A percentile compares a stretch with the other conserved stretches of the same genome.
These are phyloP conservation scores for Lampropteryx suffumata DNA, from an alignment of 2,888 invertebrate genomes.

Conservation along the genomic window DNA sequence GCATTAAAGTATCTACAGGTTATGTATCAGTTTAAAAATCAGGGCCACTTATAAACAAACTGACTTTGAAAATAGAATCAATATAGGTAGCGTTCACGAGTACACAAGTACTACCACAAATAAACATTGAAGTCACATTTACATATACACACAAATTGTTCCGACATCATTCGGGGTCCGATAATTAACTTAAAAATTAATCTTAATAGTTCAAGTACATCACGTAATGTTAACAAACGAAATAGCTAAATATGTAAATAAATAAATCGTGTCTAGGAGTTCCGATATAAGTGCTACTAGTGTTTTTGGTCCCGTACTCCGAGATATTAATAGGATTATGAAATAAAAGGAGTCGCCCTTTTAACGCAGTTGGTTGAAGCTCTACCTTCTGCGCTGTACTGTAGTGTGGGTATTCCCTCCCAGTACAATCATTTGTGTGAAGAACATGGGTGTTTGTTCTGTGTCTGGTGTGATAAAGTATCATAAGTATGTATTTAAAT, in stretches of 20 bases:
- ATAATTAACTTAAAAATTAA: slow-evolving; percentile 16
- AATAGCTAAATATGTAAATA: slow-evolving; percentile 7
- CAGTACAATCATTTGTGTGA: no score
- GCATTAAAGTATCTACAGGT: background rate
- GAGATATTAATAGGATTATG: no score
- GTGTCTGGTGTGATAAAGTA: no score
- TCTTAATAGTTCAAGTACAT: slow-evolving; percentile 20
- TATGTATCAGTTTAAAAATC: background rate
- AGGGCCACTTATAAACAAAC: background rate
- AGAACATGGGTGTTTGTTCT: no score
- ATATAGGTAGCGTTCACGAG: slow-evolving; percentile 1
- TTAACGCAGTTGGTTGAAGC: no score
- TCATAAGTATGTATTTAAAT: no score
- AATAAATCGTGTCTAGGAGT: slow-evolving; percentile 8
- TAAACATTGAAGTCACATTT: slow-evolving; percentile 14
- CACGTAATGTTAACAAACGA: slow-evolving; percentile 8
- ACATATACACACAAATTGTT: slow-evolving; percentile 21
- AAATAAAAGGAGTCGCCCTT: no score
- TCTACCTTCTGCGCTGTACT: no score
- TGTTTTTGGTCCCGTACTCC: slow-evolving; percentile 24
- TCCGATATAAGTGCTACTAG: slow-evolving; percentile 29
- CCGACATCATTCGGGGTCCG: slow-evolving; percentile 6
- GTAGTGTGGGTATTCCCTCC: no score
- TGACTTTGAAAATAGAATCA: background rate
- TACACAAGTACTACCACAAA: background rate